These are phyloP conservation scores for Indri indri DNA, from an alignment of 2,113 vertebrate species.

Conservation along the genomic window DNA sequence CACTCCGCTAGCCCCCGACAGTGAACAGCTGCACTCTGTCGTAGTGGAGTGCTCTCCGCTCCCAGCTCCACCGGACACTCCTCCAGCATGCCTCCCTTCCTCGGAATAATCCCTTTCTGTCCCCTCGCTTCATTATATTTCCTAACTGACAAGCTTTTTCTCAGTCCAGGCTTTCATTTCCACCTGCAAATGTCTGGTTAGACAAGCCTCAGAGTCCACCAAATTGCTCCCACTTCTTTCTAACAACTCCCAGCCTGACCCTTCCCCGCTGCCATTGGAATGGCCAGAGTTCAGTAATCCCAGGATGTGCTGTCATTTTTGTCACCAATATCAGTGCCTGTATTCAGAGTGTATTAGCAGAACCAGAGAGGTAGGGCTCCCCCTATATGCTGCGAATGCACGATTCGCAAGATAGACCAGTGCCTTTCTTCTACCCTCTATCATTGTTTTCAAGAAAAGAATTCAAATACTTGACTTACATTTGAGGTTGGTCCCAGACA, in stretches of 20 bases:
- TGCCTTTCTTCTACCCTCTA: neutral
- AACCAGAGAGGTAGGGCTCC: slow-evolving; percentile 54
- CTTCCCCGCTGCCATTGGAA: slow-evolving; percentile 55
- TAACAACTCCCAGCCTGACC: neutral
- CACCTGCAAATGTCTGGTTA: slow-evolving; percentile 82
- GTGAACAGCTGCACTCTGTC: neutral
- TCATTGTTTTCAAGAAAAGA: slow-evolving; percentile 54
- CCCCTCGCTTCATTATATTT: slow-evolving; percentile 76
- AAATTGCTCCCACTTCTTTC: slow-evolving; percentile 41
- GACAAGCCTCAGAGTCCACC: slow-evolving; percentile 77
- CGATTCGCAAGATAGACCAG: slow-evolving; percentile 52
- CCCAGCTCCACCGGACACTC: slow-evolving; percentile 69
- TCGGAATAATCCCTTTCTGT: slow-evolving; percentile 79
- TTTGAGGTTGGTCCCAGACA: neutral
- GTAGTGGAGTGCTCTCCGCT: neutral
- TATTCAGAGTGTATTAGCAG: slow-evolving; percentile 39
- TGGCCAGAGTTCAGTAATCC: slow-evolving; percentile 67
- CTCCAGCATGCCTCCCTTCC: slow-evolving; percentile 66
- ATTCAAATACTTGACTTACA: slow-evolving; percentile 54
- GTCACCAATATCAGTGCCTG: slow-evolving; percentile 28
- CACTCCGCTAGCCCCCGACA: neutral
- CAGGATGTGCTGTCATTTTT: slow-evolving; percentile 10
- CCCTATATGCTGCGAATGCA: slow-evolving; percentile 52
- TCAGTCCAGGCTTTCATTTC: slow-evolving; percentile 78
- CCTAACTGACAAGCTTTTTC: slow-evolving; percentile 77